Conservation (phyloP, 1,140 invertebrate genomes). For the Pachypsylla venusta region DNA sequence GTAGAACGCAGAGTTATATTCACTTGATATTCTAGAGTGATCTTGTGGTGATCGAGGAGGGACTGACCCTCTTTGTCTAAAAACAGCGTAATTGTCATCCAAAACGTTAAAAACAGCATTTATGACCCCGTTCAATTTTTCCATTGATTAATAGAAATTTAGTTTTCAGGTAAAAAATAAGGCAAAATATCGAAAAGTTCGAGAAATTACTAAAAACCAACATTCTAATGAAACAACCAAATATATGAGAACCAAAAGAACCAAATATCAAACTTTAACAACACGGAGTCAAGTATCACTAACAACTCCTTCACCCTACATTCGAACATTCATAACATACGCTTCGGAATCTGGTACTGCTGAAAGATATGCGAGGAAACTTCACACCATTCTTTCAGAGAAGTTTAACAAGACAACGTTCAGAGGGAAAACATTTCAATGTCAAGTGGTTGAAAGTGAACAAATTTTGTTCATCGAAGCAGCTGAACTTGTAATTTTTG, state of each 20-base stretch:
- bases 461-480: not conserved
- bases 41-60: too few species aligned
- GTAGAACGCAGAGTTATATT: too few species aligned
- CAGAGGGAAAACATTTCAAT: not conserved
- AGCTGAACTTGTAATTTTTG: not conserved
- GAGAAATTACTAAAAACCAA: not conserved
- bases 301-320: conserved; percentile 2
- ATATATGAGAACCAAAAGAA: not conserved
- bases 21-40: too few species aligned
- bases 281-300: not conserved
- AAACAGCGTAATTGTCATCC: too few species aligned
- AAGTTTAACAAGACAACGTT: not conserved
- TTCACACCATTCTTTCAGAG: not conserved
- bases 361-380: not conserved
- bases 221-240: not conserved
- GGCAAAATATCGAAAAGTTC: not conserved
- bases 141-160: not conserved
- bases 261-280: not conserved
- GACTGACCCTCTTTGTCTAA: too few species aligned
- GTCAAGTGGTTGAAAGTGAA: not conserved
- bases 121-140: too few species aligned
- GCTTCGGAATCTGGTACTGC: not conserved
- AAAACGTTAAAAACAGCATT: too few species aligned
- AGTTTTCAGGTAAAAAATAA: conserved; percentile 1
- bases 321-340: not conserved